Percentiles rank a stretch among this genome's conserved stretches.
These are phyloP conservation scores for Polyploca ridens DNA, from an alignment of 2,888 invertebrate species.

Conservation along the genomic window DNA sequence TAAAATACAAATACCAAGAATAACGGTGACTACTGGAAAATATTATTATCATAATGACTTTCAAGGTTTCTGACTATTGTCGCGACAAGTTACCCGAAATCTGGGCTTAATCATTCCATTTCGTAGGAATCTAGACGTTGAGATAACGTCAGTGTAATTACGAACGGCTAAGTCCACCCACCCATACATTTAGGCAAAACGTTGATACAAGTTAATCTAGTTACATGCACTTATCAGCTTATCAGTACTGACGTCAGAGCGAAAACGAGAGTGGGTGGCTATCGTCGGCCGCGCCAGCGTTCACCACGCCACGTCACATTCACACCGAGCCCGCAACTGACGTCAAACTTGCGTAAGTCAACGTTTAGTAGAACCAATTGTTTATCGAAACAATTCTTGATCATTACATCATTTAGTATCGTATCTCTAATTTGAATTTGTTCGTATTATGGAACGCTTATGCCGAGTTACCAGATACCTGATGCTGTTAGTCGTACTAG, in stretches of 20 bases:
- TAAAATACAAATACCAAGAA: neutral
- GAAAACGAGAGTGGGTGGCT: conserved; percentile 70
- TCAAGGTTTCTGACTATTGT: conserved; percentile 2
- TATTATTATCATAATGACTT: neutral
- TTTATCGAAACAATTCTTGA: conserved; percentile 40
- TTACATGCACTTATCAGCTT: conserved; percentile 54
- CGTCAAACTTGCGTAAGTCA: conserved; percentile 57
- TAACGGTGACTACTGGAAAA: neutral
- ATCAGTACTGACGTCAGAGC: conserved; percentile 61
- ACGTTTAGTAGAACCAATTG: conserved; percentile 44
- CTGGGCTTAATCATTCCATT: neutral
- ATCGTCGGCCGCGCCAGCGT: conserved; percentile 55
- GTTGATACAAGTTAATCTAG: conserved; percentile 31
- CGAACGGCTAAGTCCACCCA: conserved; percentile 14
- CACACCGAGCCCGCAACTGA: conserved; percentile 48
- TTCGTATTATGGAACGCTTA: conserved; percentile 3
- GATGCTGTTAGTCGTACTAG: neutral
- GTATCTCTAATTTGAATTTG: conserved; percentile 16
- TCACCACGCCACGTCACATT: conserved; percentile 34
- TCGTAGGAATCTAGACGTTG: neutral
- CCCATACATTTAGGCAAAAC: conserved; percentile 11
- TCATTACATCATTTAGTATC: conserved; percentile 32
- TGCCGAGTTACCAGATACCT: conserved; percentile 6
- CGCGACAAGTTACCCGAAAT: neutral
- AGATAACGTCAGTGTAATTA: neutral